A percentile compares a stretch with the other conserved stretches of the same genome.
Conservation (phyloP, 2,888 invertebrate genomes). For the Epinotia demarniana region DNA sequence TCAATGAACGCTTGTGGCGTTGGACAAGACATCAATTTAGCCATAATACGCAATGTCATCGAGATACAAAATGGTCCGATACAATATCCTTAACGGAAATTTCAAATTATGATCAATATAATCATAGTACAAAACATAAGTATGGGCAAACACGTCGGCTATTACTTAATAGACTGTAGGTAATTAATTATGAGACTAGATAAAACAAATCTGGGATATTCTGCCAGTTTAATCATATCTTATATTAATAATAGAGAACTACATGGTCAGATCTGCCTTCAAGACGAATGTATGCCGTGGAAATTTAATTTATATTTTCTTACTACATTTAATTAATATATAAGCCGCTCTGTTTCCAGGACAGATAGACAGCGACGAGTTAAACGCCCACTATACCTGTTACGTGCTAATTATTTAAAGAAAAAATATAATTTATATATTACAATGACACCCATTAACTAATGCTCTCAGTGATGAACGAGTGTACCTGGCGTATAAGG, state of each 20-base stretch:
- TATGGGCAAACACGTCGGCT: too few species aligned
- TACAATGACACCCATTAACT: neutral
- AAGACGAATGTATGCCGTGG: neutral
- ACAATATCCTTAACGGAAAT: too few species aligned
- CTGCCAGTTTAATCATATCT: neutral
- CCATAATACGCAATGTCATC: too few species aligned
- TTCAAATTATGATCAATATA: too few species aligned
- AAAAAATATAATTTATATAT: neutral
- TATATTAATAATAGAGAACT: neutral
- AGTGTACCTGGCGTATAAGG: neutral
- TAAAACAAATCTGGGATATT: too few species aligned
- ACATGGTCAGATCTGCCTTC: conserved; percentile 24
- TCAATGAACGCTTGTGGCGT: too few species aligned
- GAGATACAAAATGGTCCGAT: too few species aligned
- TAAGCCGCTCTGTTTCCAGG: conserved; percentile 39
- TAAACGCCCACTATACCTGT: conserved; percentile 15
- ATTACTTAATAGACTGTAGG: too few species aligned
- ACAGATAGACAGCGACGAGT: conserved; percentile 35
- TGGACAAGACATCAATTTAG: too few species aligned
- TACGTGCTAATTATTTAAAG: neutral
- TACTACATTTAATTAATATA: conserved; percentile 2
- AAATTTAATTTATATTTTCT: conserved; percentile 8
- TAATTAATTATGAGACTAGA: too few species aligned
- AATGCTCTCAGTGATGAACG: neutral
- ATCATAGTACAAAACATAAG: too few species aligned